Evolutionary conservation across 1,140 invertebrate species (phyloP).

Genomic region (Rhynchophorus ferrugineus): DNA sequence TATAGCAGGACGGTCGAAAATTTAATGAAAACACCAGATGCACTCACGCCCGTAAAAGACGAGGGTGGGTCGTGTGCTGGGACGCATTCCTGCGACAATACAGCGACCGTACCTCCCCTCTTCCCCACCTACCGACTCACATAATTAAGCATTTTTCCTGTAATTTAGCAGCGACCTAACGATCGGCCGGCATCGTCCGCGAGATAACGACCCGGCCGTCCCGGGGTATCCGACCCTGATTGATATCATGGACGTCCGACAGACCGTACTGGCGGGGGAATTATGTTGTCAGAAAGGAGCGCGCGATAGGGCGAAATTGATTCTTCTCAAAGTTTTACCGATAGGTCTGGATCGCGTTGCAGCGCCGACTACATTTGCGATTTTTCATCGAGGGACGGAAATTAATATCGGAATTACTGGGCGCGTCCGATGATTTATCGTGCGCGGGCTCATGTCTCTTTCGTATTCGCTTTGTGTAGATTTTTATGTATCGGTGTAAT

Average conservation of each 20-base stretch:
- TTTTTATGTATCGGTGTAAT: no score
- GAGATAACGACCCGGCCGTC: conserved; percentile 25
- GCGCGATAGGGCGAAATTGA: no score
- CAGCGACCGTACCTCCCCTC: conserved; percentile 8
- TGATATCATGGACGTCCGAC: conserved; percentile 15
- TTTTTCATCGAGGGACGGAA: no score
- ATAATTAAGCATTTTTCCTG: conserved; percentile 30
- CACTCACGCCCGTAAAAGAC: conserved; percentile 22
- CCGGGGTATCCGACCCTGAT: conserved; percentile 16
- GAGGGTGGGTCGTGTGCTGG: conserved; percentile 9
- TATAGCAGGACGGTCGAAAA: no score
- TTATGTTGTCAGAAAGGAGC: no score
- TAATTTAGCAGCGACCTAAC: conserved; percentile 25
- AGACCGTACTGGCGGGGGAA: neutral
- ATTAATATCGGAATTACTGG: no score
- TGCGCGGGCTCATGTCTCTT: no score
- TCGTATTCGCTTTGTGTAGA: no score
- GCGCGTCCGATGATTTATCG: no score
- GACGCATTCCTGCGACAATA: conserved; percentile 12
- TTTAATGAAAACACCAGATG: conserved; percentile 21
- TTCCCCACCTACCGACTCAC: conserved; percentile 25
- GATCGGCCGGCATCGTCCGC: conserved; percentile 21
- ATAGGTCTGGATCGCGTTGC: no score
- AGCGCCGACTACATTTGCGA: no score
- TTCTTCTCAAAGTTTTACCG: no score